Evolutionary conservation across 2,888 invertebrate genomes (phyloP).

Genomic region (Anthoptus insignis): DNA sequence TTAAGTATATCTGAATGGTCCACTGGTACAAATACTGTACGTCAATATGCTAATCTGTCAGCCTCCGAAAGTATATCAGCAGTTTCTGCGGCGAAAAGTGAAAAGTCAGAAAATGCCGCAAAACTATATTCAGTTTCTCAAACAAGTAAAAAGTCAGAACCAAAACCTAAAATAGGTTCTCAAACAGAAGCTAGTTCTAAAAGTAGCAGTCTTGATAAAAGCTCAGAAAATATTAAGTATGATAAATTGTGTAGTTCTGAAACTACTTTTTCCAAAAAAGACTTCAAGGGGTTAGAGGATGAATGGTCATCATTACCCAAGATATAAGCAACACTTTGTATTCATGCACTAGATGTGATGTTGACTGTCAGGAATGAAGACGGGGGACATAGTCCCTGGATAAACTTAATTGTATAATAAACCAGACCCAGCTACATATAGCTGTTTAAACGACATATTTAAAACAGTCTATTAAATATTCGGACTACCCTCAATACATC

Average conservation of each 20-base stretch:
- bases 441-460: no score
- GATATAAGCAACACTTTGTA: no score
- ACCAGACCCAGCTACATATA: no score
- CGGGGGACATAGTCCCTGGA: no score
- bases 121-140: slow-evolving; percentile 88
- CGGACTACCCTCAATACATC: no score
- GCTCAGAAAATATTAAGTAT: slow-evolving; percentile 84
- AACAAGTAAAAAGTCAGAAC: slow-evolving; percentile 82
- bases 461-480: no score
- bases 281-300: no score
- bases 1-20: slow-evolving; percentile 96
- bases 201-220: slow-evolving; percentile 87
- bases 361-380: no score
- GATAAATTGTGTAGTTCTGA: slow-evolving; percentile 89
- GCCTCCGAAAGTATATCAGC: slow-evolving; percentile 89
- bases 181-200: slow-evolving; percentile 85
- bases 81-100: slow-evolving; percentile 87
- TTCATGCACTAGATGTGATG: no score
- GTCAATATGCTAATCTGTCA: slow-evolving; percentile 92
- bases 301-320: no score
- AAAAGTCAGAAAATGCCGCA: slow-evolving; percentile 86
- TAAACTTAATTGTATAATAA: no score
- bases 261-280: slow-evolving; percentile 81
- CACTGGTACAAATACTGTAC: slow-evolving; percentile 94
- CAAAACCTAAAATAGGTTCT: slow-evolving; percentile 73